Evolutionary conservation across 1,140 invertebrate species (phyloP), one percentile per base, ranked within the genome.

Genomic region (Homarus americanus): DNA sequence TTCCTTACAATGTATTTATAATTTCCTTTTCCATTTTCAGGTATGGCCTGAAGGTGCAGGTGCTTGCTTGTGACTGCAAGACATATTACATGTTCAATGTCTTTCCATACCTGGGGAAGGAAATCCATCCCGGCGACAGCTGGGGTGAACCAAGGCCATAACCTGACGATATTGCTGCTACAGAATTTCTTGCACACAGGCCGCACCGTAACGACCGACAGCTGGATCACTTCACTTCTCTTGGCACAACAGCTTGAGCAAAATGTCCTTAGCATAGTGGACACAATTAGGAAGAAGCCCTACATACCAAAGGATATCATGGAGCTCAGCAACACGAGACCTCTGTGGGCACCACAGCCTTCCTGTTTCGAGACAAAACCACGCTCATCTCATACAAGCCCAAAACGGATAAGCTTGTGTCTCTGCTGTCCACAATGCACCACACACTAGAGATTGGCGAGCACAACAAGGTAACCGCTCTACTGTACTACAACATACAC

Each of bases 401-500:
- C 10, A 63, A 63, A 63, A 63, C 10, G 24, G 53, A 63, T 24
- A 63, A 63, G 53, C 10, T 63, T 63, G 53, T 63, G 10, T 63
- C 53, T 24, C 53, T 63, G 24, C 53, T 63, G 53, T 63, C 53
- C 53, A 63, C 53, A 12, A 24, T 63, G 53, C 53, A 63, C 53
- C 53, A 10, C 53, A 63, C 10, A 63, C 53, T 24, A 63, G 53
- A 63, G 53, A 12, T 63, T 63, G 53, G 53, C 24, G 53, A 63
- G 53, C 10, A 24, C 10, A 24, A 63, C 10, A 63, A 63, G 12
- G 12, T 24, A 12, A 63, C 53, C 10, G 53, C 53, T 63, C 53
- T 63, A 10, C 24, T 34, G 34, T 78, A 32, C 36, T 95, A 95
- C 87, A 95, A 95, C 93, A 38, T 92, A 73, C 94, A 93, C 4